phyloP scores from a whole-genome alignment of 2,888 invertebrate species.

The Xanthia togata region DNA sequence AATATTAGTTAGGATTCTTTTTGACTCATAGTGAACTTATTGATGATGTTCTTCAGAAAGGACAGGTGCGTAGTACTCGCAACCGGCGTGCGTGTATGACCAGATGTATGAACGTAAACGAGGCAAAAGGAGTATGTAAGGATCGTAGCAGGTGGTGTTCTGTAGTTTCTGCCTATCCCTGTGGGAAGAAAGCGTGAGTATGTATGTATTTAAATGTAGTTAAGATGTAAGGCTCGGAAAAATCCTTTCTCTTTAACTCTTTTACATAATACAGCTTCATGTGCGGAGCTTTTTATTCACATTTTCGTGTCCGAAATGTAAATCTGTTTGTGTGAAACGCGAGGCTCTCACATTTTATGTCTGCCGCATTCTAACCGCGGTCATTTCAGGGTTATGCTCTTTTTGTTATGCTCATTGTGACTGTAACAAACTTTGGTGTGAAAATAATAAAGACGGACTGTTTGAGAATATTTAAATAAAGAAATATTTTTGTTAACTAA shows the following conservation, averaged over 20 bases:
- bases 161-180: not conserved
- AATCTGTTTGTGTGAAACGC: constrained; percentile 28
- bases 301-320: constrained; percentile 16
- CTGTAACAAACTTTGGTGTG: constrained; percentile 2
- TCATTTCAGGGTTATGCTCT: constrained; percentile 32
- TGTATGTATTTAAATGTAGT: not conserved
- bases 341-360: constrained; percentile 17
- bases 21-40: not conserved
- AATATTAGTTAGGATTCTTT: too few relatives aligned
- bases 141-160: not conserved
- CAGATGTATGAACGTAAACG: not conserved
- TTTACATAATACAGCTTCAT: constrained; percentile 13
- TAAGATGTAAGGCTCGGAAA: not conserved
- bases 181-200: not conserved
- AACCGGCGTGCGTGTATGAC: not conserved
- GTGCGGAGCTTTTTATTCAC: constrained; percentile 8
- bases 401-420: constrained; percentile 20
- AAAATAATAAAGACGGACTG: constrained; percentile 7
- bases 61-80: not conserved
- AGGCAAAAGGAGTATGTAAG: not conserved
- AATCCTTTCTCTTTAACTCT: not conserved
- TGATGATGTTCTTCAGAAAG: not conserved
- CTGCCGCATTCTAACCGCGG: constrained; percentile 19
- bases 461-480: not conserved
- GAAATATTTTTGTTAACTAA: not conserved